Evolutionary conservation across 1,140 invertebrate genomes (phyloP), one percentile per base, ranked within the genome.

Genomic region (Drosophila oshimai): DNA sequence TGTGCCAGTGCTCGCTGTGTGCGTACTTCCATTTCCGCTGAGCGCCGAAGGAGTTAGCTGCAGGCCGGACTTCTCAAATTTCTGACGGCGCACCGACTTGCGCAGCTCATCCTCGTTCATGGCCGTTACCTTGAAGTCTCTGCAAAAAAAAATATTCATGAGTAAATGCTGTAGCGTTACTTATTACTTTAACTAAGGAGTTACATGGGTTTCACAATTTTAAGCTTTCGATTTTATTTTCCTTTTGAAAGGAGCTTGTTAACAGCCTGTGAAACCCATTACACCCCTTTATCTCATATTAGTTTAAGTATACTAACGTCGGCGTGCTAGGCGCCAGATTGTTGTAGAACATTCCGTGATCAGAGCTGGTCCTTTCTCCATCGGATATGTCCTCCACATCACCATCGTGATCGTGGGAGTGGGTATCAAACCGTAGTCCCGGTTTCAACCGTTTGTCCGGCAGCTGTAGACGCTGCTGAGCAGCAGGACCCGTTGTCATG

Each of bases 371-470:
- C 49, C 95, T 92, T 84, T 96, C 95, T 0, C 95, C 95, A 90
- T 98, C 96, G 0, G 95, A 96, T 78, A 96, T 96, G 77, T 96
- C 95, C 83, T 97, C 96, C 1, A 97, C 93, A 80, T 97, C 96
- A 4, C 95, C 96, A 69, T 97, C 96, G 79, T 97, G 96, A 53
- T 96, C 96, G 3, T 95, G 96, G 22, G 67, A 77, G 26, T 89
- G 89, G 9, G 81, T 77, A 34, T 91, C 90, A 22, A 91, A 91
- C 6, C 89, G 81, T 31, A 90, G 47, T 2, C 89, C 86, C 7
- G 86, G 70, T 57, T 90, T 90, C 0, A 39, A 22, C 12, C 86
- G 61, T 10, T 90, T 90, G 10, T 90, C 89, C 12, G 75, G 73
- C 51, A 71, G 12, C 49, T 65, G 53, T 15, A 89, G 45, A 4